Percentiles rank a stretch among this genome's conserved stretches.
These are phyloP conservation scores for Coecobrya sp. DNA, from an alignment of 2,888 invertebrate species.

Conservation along the genomic window DNA sequence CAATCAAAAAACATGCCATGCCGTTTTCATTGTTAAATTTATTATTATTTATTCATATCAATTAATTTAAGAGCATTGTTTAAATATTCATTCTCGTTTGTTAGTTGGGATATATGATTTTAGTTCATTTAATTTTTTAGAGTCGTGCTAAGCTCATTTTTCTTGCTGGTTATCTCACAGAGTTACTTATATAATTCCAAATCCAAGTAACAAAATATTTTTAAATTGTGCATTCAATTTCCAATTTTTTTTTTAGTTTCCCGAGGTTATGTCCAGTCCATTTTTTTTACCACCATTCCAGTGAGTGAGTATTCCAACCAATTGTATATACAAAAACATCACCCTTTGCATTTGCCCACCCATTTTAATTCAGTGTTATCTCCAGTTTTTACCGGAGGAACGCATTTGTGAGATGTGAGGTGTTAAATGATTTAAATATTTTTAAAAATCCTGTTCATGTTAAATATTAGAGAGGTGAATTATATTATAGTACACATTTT, in stretches of 20 bases:
- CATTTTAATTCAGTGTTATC: conserved; percentile 1
- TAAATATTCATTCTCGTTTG: background rate
- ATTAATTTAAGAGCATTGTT: background rate
- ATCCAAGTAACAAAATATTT: background rate
- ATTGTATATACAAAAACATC: background rate
- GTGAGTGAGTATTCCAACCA: conserved; percentile 28
- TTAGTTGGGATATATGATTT: background rate
- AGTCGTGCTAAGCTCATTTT: conserved; percentile 14
- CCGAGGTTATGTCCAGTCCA: background rate
- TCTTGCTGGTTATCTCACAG: background rate
- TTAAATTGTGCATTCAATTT: background rate
- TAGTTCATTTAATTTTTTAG: background rate
- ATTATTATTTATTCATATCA: background rate
- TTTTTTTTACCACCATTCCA: background rate
- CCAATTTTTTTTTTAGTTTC: background rate
- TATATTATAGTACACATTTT: conserved; percentile 39
- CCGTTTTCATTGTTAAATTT: conserved; percentile 22
- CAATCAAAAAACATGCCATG: conserved; percentile 54
- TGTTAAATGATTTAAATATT: background rate
- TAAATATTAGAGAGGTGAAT: conserved; percentile 10
- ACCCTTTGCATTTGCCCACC: background rate
- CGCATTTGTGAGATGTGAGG: background rate
- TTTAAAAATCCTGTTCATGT: background rate
- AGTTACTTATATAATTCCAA: background rate
- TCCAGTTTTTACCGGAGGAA: conserved; percentile 4